Conservation (phyloP, 2,888 invertebrate genomes). For the Lepidocyrtoides sp. region DNA sequence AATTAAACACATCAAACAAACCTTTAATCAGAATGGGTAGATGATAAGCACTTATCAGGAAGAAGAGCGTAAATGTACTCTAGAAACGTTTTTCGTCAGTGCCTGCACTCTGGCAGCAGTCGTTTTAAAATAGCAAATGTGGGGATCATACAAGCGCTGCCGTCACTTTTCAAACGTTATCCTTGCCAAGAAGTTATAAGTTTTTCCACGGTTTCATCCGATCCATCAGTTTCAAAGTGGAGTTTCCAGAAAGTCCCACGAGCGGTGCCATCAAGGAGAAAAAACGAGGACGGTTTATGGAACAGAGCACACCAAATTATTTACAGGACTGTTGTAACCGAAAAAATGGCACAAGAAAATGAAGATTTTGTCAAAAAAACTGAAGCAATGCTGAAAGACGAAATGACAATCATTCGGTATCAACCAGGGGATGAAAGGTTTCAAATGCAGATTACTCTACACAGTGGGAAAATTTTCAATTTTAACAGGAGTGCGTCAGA, state of each 20-base stretch:
- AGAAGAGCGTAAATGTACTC: slow-evolving; percentile 10
- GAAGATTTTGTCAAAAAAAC: background rate
- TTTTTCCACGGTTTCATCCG: background rate
- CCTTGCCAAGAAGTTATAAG: background rate
- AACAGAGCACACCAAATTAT: too few species aligned
- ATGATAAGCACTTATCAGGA: too few species aligned
- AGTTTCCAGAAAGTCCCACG: background rate
- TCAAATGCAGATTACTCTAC: slow-evolving; percentile 89
- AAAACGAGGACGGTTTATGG: background rate
- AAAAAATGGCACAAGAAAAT: background rate
- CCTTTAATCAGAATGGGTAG: background rate
- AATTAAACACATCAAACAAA: background rate
- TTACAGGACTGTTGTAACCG: background rate
- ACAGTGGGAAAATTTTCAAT: slow-evolving; percentile 88
- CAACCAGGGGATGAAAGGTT: slow-evolving; percentile 88
- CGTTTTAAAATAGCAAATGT: background rate
- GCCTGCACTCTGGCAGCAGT: background rate
- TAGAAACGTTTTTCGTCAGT: slow-evolving; percentile 6
- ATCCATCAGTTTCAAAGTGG: background rate
- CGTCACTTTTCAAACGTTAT: background rate
- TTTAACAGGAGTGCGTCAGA: slow-evolving; percentile 82
- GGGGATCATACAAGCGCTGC: background rate
- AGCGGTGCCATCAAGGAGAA: background rate
- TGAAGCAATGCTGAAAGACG: background rate
- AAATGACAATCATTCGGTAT: slow-evolving; percentile 88